Conservation (phyloP, 2,113 vertebrate species). For the Rhodinocichla rosea region DNA sequence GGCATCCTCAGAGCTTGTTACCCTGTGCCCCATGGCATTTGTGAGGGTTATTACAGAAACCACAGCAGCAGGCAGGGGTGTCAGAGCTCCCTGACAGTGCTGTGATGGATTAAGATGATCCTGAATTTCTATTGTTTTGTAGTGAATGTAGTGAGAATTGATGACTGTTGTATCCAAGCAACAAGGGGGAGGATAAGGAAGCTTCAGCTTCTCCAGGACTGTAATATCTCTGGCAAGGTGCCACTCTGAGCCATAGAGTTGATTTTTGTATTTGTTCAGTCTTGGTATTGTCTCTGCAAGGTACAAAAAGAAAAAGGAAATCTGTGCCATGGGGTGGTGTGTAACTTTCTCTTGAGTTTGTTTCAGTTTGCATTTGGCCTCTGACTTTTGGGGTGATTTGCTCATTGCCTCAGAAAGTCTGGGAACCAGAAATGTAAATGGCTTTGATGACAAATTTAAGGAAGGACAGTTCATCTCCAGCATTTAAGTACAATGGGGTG, state of each 20-base stretch:
- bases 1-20: not conserved
- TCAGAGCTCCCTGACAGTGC: constrained; percentile 29
- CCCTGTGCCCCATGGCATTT: not conserved
- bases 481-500: not conserved
- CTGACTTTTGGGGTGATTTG: not conserved
- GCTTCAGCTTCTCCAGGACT: not conserved
- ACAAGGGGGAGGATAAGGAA: constrained; percentile 21
- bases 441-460: not conserved
- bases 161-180: constrained; percentile 38
- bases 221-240: not conserved
- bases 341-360: not conserved
- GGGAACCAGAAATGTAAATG: not conserved
- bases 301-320: not conserved
- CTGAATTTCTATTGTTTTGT: constrained; percentile 55
- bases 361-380: not conserved
- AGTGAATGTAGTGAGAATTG: constrained; percentile 32
- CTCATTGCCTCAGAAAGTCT: not conserved
- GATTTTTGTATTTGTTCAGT: not conserved
- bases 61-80: not conserved
- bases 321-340: not conserved
- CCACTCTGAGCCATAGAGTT: not conserved
- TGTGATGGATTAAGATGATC: constrained; percentile 64
- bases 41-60: not conserved
- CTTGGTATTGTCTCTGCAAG: not conserved
- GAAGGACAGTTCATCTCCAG: not conserved